Conservation (phyloP, 37 sponge, comb jelly and placozoan genomes). For the Ephydatia muelleri region DNA sequence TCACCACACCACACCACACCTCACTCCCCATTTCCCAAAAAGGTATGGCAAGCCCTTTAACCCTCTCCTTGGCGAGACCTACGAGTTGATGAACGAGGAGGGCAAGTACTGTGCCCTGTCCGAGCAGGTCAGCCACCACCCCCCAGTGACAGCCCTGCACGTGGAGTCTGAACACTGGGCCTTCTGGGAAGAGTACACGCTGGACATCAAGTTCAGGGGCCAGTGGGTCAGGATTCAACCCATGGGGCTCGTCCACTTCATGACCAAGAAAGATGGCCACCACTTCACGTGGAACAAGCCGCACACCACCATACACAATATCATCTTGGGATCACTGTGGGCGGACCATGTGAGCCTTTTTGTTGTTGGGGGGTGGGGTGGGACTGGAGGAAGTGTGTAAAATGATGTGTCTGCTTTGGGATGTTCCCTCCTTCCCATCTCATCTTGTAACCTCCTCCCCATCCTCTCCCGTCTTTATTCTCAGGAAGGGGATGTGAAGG, state of each 20-base stretch:
- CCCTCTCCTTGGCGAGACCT: slow-evolving; percentile 95
- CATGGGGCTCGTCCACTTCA: slow-evolving; percentile 85
- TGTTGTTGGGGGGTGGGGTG: no score
- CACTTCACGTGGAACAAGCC: slow-evolving; percentile 96
- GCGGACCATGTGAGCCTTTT: slow-evolving; percentile 86
- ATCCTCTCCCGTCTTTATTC: slow-evolving; percentile 2
- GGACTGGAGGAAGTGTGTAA: no score
- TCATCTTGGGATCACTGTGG: slow-evolving; percentile 92
- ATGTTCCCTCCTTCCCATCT: not conserved
- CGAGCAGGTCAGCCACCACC: slow-evolving; percentile 95
- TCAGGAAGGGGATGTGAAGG: slow-evolving; percentile 89
- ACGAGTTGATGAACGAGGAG: slow-evolving; percentile 71
- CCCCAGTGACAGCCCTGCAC: slow-evolving; percentile 92
- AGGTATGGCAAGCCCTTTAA: slow-evolving; percentile 96
- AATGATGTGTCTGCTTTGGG: no score
- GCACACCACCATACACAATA: slow-evolving; percentile 86
- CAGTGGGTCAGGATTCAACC: slow-evolving; percentile 80
- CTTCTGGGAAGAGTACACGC: slow-evolving; percentile 92
- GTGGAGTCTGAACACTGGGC: slow-evolving; percentile 80
- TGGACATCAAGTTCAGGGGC: slow-evolving; percentile 92
- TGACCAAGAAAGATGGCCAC: slow-evolving; percentile 53
- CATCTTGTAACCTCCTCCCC: not conserved
- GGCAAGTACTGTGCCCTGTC: slow-evolving; percentile 53
- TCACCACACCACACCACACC: not conserved
- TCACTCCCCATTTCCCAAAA: not conserved